Base-by-base conservation (phyloP, 2,113 vertebrate species). In the Halcyon malimbica region DNA sequence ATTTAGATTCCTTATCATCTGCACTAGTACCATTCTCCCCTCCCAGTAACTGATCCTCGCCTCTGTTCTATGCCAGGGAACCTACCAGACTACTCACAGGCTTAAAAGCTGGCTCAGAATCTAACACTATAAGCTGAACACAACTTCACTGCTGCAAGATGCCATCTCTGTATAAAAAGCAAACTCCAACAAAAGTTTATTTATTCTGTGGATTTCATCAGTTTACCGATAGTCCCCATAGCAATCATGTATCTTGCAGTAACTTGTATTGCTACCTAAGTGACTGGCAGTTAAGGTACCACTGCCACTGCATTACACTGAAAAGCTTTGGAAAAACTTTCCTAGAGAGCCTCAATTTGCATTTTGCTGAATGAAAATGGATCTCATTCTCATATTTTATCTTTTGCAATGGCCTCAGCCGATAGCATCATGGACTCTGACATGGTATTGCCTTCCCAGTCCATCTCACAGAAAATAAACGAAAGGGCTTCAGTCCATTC, bases 1-100 rank as follows among this genome's bases (percentile, higher is more conserved):
- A 97, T 97, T 97, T 97, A 96, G 96, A 87, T 87, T 97, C 91
- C 89, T 97, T 97, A 97, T 97, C 96, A 97, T 96, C 91, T 93
- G 81, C 74, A 95, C 91, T 82, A 79, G 94, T 89, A 90, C 88
- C 65, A 63, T 53, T 94, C 90, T 85, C 62, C 74, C 89, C 64
- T 93, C 76, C 57, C 85, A 94, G 93, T 78, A 87, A 87, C 87
- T 16, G 56, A 86, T 95, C 90, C 71, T 90, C 13, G 42, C 31
- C 75, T 92, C 68, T 87, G 44, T 39, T n/a, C 46, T 28, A 0
- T 20, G 63, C 93, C 90, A 84, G 81, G 64, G 80, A 94, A 54
- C 26, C 85, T 60, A 93, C 54, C 79, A 94, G 74, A 87, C 89
- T 37, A 25, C 62, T 69, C 48, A 33, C 15, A 63, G 69, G 48